These are phyloP conservation scores for Enhydra lutris DNA, from an alignment of 2,113 vertebrate genomes.

Conservation along the genomic window DNA sequence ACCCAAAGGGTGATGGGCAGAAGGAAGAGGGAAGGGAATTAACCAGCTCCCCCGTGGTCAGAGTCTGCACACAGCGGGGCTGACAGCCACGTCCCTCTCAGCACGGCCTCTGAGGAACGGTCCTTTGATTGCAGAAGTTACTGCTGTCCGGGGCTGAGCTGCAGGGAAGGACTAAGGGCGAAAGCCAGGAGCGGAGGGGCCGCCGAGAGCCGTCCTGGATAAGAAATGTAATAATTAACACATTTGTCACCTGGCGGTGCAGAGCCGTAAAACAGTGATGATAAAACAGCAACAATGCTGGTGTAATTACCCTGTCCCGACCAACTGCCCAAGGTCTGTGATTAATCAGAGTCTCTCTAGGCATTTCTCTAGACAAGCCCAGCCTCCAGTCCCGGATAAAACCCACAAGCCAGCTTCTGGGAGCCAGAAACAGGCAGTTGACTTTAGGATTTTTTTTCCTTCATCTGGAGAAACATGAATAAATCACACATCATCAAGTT, in stretches of 20 bases:
- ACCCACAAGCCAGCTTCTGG: constrained; percentile 41
- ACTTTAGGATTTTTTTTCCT: constrained; percentile 67
- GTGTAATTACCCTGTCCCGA: constrained; percentile 46
- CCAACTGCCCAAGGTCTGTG: constrained; percentile 45
- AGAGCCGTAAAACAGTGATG: constrained; percentile 40
- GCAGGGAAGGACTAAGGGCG: constrained; percentile 36
- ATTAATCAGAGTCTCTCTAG: constrained; percentile 62
- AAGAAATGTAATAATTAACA: constrained; percentile 48
- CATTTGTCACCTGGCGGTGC: constrained; percentile 58
- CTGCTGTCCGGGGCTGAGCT: constrained; percentile 44
- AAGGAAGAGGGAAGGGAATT: constrained; percentile 63
- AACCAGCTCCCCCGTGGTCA: constrained; percentile 31
- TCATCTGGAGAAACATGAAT: constrained; percentile 81
- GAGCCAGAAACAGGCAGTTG: constrained; percentile 72
- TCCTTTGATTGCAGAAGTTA: constrained; percentile 58
- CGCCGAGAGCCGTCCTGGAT: background rate
- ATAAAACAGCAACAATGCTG: constrained; percentile 58
- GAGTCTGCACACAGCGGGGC: constrained; percentile 54
- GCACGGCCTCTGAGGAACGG: constrained; percentile 13
- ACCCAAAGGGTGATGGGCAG: constrained; percentile 64
- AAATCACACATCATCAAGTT: constrained; percentile 85
- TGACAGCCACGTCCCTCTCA: constrained; percentile 63
- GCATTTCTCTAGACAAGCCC: constrained; percentile 66
- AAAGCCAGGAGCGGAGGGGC: background rate
- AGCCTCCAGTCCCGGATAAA: constrained; percentile 54